A percentile compares a stretch with the other conserved stretches of the same genome.
These are phyloP conservation scores for Timandra comae DNA, from an alignment of 2,888 invertebrate species.

Conservation along the genomic window DNA sequence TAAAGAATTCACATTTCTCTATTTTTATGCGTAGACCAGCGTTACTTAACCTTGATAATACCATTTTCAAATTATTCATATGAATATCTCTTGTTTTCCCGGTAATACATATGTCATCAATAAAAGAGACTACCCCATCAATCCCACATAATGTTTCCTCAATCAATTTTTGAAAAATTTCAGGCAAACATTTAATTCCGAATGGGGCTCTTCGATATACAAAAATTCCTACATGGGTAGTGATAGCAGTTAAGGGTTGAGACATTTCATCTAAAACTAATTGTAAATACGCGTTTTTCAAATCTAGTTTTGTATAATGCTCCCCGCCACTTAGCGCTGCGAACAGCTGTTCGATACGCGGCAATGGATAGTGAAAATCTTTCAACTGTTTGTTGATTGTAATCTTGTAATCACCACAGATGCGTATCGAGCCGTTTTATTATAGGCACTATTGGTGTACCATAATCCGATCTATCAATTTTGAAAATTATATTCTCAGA, in stretches of 20 bases:
- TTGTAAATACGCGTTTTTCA: slow-evolving; percentile 9
- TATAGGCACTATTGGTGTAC: no score
- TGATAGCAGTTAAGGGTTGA: slow-evolving; percentile 8
- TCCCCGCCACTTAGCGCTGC: slow-evolving; percentile 8
- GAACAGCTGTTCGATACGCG: slow-evolving; percentile 16
- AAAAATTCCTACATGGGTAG: slow-evolving; percentile 8
- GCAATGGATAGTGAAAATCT: no score
- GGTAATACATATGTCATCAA: slow-evolving; percentile 5
- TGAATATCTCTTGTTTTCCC: not conserved
- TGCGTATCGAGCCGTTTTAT: slow-evolving; percentile 16
- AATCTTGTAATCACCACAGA: slow-evolving; percentile 23
- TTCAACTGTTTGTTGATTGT: slow-evolving; percentile 26
- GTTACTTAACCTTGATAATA: slow-evolving; percentile 1
- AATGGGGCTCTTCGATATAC: slow-evolving; percentile 2
- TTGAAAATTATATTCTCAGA: no score
- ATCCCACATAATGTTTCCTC: slow-evolving; percentile 4
- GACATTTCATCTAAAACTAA: slow-evolving; percentile 3
- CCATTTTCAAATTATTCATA: not conserved
- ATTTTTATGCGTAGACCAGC: slow-evolving; percentile 3
- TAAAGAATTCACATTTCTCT: slow-evolving; percentile 6
- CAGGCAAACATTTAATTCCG: slow-evolving; percentile 9
- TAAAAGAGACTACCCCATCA: not conserved
- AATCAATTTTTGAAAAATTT: slow-evolving; percentile 9
- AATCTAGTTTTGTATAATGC: slow-evolving; percentile 10
- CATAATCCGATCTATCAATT: no score